A percentile compares a stretch with the other conserved stretches of the same genome.
phyloP scores from a whole-genome alignment of 2,888 invertebrate genomes.

The Panopea generosa region DNA sequence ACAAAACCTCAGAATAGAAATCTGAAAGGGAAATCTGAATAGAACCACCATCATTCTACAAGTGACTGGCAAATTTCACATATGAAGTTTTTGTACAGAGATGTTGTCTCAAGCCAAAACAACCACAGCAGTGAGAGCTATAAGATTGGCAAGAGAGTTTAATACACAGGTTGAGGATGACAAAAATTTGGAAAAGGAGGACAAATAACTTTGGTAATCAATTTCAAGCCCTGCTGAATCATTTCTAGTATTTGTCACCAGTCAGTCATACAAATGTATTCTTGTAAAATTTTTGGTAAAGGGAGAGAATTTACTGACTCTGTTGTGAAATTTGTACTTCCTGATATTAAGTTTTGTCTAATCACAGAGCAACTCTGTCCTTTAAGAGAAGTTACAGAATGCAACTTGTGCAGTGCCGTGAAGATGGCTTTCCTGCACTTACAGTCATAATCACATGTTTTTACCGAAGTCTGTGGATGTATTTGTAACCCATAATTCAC shows the following conservation, averaged over 20 bases:
- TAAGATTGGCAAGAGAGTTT: no score
- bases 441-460: constrained; percentile 29
- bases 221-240: no score
- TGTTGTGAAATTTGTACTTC: constrained; percentile 6
- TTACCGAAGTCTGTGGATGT: constrained; percentile 25
- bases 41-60: no score
- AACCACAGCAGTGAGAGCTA: no score
- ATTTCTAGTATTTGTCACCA: constrained; percentile 19
- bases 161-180: no score
- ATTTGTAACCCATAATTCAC: constrained; percentile 40
- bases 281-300: constrained; percentile 26
- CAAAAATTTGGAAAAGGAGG: no score
- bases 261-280: constrained; percentile 40
- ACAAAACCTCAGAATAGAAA: no score
- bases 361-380: constrained; percentile 45
- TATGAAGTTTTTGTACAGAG: no score
- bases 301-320: constrained; percentile 14
- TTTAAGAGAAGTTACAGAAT: constrained; percentile 31
- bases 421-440: constrained; percentile 45
- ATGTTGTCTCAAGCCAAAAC: no score
- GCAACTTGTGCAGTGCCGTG: constrained; percentile 25
- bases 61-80: no score
- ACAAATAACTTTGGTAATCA: no score
- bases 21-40: no score
- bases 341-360: constrained; percentile 23